Base-by-base conservation (phyloP, 2,888 invertebrate species). In the Thumatha senex region DNA sequence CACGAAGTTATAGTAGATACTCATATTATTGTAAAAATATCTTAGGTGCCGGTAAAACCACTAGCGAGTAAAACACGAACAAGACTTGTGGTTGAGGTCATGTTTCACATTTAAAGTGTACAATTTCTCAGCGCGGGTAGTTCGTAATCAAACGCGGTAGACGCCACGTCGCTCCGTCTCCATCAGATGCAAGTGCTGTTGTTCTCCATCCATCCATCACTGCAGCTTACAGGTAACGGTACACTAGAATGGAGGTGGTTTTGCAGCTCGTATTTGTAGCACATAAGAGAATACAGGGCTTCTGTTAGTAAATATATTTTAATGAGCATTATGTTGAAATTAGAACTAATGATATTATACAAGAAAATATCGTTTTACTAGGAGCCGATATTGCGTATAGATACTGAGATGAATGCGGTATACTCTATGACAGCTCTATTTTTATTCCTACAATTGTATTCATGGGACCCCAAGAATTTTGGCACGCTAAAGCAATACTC, bases 141-240 rank as follows among this genome's bases (percentile, higher is more conserved):
- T 46, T 40, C 44, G 58, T 56, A 58, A 61, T 64, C 63, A 60
- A 58, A 54, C 47, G 50, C 29, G 46, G 24, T 31, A 59, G 60
- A 63, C 58, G 47, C 39, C 48, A 63, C 58, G 47, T 38, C 48
- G 59, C 66, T 76, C 53, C 56, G 58, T 75, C 76, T 76, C 64
- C 70, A 76, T 76, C 78, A 72, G 46, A 52, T 51, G 65, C 77
- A 73, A 75, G 67, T 70, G 76, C 63, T 70, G 62, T 57, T 57
- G 47, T 12, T 10, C 33, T 51, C 46, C 34, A 13, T 34, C 43
- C 61, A 74, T 74, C 60, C 51, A 74, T 73, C 54, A 62, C 58
- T 18, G 42, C 54, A 40, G 40, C 24, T 35, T n/a, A 9, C 33
- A 43, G 48, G 48, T 51, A 33, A 34, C 12, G 24, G 14, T 8